Evolutionary conservation across 2,113 vertebrate species (phyloP).

Genomic region (Erythrolamprus reginae): DNA sequence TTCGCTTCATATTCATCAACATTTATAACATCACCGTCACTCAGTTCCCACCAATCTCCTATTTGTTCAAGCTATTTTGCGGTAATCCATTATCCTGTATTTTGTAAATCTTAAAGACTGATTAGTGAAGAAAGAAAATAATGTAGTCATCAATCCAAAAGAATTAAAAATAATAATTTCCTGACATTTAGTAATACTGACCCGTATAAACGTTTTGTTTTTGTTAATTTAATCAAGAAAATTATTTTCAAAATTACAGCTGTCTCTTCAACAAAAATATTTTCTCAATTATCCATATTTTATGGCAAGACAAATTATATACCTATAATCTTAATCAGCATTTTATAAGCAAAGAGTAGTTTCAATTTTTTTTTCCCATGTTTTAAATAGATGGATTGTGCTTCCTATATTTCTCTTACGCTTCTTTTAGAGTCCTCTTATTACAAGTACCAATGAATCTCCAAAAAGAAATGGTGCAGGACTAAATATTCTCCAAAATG

Average conservation of each 20-base stretch:
- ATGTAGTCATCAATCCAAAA: neutral
- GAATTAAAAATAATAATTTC: constrained; percentile 16
- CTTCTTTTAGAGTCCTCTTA: constrained; percentile 34
- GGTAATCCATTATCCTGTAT: constrained; percentile 64
- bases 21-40: neutral
- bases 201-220: neutral
- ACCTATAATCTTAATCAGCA: neutral
- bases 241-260: neutral
- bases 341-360: neutral
- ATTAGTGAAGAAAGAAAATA: neutral
- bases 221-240: neutral
- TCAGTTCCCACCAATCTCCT: constrained; percentile 17
- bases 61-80: constrained; percentile 51
- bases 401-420: neutral
- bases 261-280: neutral
- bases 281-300: neutral
- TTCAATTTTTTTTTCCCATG: neutral
- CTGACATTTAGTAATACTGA: constrained; percentile 9
- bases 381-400: neutral
- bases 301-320: neutral
- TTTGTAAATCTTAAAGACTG: neutral
- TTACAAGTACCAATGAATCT: constrained; percentile 22
- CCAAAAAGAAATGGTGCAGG: neutral
- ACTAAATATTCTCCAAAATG: constrained; percentile 7
- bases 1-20: constrained; percentile 24